Base-by-base conservation (phyloP, 1,140 invertebrate species). In the Nomia melanderi region DNA sequence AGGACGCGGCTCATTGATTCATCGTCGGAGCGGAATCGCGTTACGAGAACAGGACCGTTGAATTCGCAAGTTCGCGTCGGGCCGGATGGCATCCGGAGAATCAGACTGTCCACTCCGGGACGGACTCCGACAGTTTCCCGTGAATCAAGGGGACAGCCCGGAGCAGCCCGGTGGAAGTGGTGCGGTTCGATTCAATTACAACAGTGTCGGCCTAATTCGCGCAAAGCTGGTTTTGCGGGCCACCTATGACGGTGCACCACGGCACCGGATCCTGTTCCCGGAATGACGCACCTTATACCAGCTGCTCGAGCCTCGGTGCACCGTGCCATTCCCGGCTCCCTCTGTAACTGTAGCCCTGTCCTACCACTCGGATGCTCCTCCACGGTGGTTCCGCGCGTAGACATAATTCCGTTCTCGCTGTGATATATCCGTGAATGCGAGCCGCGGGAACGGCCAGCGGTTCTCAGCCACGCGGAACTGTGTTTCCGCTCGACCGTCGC, bases 131-230 rank as follows among this genome's bases (percentile, higher is more conserved):
- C 7, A 27, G 54, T 31, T 57, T 31, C 54, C 7, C 14, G 54
- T 8, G 69, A 41, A 76, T 78, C 78, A 62, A 75, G 62, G 56
- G 29, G 27, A 47, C 5, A 47, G 3, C 36, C n/a, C 9, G 12
- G 17, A 25, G 14, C 14, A 17, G 12, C 41, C 41, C 25, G 12
- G 9, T 57, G 33, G 17, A 56, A 31, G 36, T 8, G 36, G 17
- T 29, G 8, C 72, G 59, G 53, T 71, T 78, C 76, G 74, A 84
- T 86, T 85, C 75, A 73, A 82, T 86, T 82, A 82, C 77, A 54
- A 81, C 76, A 75, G 62, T 71, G 66, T 36, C 50, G 47, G 57
- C 72, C 54, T 72, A 76, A 78, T 77, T 76, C 72, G 64, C 50
- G 53, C 54, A 29, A 17, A 50, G 33, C 44, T 69, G 41, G n/a